Evolutionary conservation across 2,797 vertebrate genomes (phyloP).

Genomic region (Pelobates cultripes): DNA sequence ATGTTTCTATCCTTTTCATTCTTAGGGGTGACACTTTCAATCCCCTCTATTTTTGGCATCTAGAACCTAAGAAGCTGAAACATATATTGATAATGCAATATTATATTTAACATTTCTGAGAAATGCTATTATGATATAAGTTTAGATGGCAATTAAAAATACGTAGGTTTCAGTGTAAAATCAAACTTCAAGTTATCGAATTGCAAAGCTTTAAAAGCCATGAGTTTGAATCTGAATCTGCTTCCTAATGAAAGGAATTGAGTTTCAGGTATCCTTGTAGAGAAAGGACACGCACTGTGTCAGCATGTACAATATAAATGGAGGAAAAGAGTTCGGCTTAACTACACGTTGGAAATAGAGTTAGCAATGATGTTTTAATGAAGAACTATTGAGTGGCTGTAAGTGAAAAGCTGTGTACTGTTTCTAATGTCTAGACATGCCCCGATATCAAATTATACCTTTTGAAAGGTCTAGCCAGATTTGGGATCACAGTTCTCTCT

Average conservation of each 20-base stretch:
- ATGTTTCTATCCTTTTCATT: too few species aligned
- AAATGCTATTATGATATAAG: neutral
- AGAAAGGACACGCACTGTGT: slow-evolving; percentile 16
- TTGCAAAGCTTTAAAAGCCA: neutral
- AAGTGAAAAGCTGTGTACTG: slow-evolving; percentile 8
- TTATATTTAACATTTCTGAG: neutral
- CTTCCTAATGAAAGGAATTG: neutral
- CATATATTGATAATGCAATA: neutral
- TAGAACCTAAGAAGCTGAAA: neutral
- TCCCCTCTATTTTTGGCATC: neutral
- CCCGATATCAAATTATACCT: slow-evolving; percentile 30
- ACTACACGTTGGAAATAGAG: slow-evolving; percentile 35
- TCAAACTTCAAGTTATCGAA: neutral
- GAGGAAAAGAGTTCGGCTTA: slow-evolving; percentile 29
- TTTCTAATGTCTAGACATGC: slow-evolving; percentile 41
- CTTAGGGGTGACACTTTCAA: neutral
- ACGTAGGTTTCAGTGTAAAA: neutral
- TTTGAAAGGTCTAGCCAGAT: neutral
- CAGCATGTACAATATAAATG: slow-evolving; percentile 17
- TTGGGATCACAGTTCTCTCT: slow-evolving; percentile 8
- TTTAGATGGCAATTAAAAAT: neutral
- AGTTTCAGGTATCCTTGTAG: slow-evolving; percentile 4
- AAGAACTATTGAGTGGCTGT: slow-evolving; percentile 48
- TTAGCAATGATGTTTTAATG: slow-evolving; percentile 52
- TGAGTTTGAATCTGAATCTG: too few species aligned